Evolutionary conservation across 2,888 invertebrate species (phyloP), one percentile per base, ranked within the genome.

Genomic region (Apotomis betuletana): DNA sequence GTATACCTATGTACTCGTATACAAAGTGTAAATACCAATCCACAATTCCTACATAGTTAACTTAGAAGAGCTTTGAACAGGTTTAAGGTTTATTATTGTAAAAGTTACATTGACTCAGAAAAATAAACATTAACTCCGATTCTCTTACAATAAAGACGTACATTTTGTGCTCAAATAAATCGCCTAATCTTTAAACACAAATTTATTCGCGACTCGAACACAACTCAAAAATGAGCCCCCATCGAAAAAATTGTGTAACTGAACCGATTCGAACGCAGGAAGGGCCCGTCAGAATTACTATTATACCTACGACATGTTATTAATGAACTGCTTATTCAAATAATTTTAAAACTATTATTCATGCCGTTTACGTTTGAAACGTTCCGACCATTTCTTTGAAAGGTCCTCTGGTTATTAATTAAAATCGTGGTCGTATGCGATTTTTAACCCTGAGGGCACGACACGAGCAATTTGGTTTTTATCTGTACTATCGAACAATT

Each of bases 341-440:
- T 92, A 90, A 89, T 89, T 93, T 92, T 90, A 90, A 92, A 93
- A 92, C 93, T 92, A 93, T 93, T 93, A 93, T 92, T 92, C 91
- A 92, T 91, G 87, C 90, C 90, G 89, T 93, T 93, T 92, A 90
- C 87, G 87, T 92, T 91, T 91, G 88, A 90, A 90, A 89, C 78
- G 87, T 87, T 85, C 92, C 92, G 92, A 90, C 89, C 81, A 83
- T 88, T 90, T 86, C 87, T 90, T 85, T 90, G 87, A 88, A 91
- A 89, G 87, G 88, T 85, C 84, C 84, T 83, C 86, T 80, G 80
- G 80, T 86, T 87, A 90, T 89, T 91, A 90, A 91, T 92, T 91
- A 88, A 90, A 89, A 86, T 81, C 80, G 79, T 80, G 84, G 81
- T 84, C 83, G 84, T 84, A 84, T 89, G 90, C 90, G 83, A 90